Evolutionary conservation across 30 jellyfish, hydroid and myxozoan species (phyloP).

Genomic region (Aurelia sp.): DNA sequence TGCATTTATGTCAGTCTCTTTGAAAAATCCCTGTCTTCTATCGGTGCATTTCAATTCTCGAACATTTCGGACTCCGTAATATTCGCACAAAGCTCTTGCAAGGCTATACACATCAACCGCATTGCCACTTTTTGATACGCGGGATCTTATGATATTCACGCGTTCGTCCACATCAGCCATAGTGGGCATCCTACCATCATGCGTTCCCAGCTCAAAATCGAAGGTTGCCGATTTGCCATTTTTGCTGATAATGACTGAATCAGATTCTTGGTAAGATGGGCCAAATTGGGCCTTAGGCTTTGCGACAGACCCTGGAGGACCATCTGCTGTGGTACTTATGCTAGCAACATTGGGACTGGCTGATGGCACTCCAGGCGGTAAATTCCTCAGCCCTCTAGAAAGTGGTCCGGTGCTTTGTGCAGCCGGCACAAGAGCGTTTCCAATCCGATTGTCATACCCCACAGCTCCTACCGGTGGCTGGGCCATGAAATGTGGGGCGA

Average conservation of each 20-base stretch:
- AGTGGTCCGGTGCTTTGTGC: not conserved
- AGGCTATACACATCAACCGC: conserved; percentile 19
- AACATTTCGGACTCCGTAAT: conserved; percentile 28
- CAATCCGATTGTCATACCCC: not conserved
- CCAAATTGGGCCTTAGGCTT: too few species aligned
- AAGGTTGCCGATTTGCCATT: not conserved
- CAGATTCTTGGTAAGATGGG: not conserved
- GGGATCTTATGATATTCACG: conserved; percentile 19
- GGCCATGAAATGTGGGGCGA: too few species aligned
- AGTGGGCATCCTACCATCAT: not conserved
- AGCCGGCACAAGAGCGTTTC: not conserved
- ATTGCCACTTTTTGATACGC: conserved; percentile 19
- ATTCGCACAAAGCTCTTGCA: conserved; percentile 26
- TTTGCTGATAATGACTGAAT: not conserved
- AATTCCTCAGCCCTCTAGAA: not conserved
- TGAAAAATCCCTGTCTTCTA: not conserved
- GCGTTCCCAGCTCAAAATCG: conserved; percentile 16
- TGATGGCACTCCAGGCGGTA: too few species aligned
- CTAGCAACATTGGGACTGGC: too few species aligned
- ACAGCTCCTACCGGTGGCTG: not conserved
- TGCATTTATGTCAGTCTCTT: conserved; percentile 81
- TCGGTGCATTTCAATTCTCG: conserved; percentile 22
- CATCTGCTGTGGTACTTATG: too few species aligned
- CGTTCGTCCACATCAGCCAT: conserved; percentile 36
- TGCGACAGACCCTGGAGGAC: too few species aligned